Conservation (phyloP, 1,140 invertebrate species). For the Pogonomyrmex californicus region DNA sequence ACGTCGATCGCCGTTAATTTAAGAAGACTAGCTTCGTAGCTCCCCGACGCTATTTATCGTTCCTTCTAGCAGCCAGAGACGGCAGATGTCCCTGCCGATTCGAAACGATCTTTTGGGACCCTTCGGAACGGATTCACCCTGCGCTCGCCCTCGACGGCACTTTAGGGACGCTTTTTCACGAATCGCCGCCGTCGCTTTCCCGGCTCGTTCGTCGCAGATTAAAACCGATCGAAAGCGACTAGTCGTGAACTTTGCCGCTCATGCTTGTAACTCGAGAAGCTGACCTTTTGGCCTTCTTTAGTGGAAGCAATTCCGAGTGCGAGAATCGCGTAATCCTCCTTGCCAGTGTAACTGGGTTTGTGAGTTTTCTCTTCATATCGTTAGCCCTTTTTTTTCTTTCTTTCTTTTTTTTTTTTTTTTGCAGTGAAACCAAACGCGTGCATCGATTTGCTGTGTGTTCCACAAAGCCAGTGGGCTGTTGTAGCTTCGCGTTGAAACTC, state of each 20-base stretch:
- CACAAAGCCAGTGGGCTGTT: conserved; percentile 13
- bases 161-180: conserved; percentile 52
- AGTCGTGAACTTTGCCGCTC: conserved; percentile 12
- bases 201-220: conserved; percentile 51
- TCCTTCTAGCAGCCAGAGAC: not conserved
- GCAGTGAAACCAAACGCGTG: conserved; percentile 15
- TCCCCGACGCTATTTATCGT: conserved; percentile 44
- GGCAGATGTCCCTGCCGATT: conserved; percentile 44
- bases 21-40: conserved; percentile 26
- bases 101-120: conserved; percentile 22
- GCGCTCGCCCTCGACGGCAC: conserved; percentile 32
- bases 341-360: conserved; percentile 15
- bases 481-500: conserved; percentile 40
- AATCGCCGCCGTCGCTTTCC: conserved; percentile 12
- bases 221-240: conserved; percentile 58
- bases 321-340: conserved; percentile 42
- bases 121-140: conserved; percentile 30
- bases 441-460: not conserved
- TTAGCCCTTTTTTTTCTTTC: not conserved
- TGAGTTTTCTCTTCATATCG: not conserved
- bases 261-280: conserved; percentile 22
- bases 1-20: conserved; percentile 52
- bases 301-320: conserved; percentile 1
- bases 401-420: not conserved
- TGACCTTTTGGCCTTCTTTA: conserved; percentile 18